Conservation (phyloP, 2,888 invertebrate genomes). For the Atrina japonica region DNA sequence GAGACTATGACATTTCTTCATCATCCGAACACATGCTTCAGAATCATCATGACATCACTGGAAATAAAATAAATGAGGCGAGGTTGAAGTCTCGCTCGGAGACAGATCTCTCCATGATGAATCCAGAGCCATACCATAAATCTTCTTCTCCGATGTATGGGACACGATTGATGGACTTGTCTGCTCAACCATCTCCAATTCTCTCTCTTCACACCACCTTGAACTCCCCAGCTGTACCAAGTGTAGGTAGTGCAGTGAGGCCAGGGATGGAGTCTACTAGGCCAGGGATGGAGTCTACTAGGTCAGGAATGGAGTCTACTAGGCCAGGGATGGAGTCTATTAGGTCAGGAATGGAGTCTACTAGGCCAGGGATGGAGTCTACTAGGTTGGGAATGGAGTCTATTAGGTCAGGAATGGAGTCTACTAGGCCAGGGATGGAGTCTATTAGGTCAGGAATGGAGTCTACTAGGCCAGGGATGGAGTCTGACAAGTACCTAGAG, state of each 20-base stretch:
- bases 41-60: not conserved
- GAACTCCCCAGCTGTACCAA: slow-evolving; percentile 23
- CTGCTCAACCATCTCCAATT: slow-evolving; percentile 62
- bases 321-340: no score
- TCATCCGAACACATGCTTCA: slow-evolving; percentile 24
- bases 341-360: no score
- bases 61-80: not conserved
- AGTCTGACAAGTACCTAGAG: no score
- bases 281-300: no score
- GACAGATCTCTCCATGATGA: slow-evolving; percentile 54
- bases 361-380: no score
- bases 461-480: no score
- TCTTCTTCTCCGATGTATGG: slow-evolving; percentile 61
- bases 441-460: no score
- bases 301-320: no score
- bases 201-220: slow-evolving; percentile 54
- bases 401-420: no score
- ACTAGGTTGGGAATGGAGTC: no score
- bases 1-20: slow-evolving; percentile 7
- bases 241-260: not conserved
- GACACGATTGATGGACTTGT: slow-evolving; percentile 58
- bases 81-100: slow-evolving; percentile 55
- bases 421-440: no score
- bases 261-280: no score
- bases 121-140: slow-evolving; percentile 52